Conservation (phyloP, 1,140 invertebrate genomes). For the Magallana gigas region DNA sequence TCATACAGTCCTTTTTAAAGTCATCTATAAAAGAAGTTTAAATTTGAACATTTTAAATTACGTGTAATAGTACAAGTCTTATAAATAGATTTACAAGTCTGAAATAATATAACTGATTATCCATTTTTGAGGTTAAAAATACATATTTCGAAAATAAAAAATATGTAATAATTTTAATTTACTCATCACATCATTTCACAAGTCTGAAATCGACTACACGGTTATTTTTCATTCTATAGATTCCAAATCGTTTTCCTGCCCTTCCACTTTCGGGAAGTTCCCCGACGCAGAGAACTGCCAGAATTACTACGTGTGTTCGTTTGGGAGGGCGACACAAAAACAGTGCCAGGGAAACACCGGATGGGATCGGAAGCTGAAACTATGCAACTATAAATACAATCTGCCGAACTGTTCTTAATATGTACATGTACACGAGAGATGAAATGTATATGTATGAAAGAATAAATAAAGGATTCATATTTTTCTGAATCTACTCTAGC, state of each 20-base stretch:
- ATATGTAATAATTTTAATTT: not conserved
- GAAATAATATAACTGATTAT: too few relatives aligned
- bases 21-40: not conserved
- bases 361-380: constrained; percentile 6
- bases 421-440: too few relatives aligned
- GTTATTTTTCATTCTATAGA: not conserved
- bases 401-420: not conserved
- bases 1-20: not conserved
- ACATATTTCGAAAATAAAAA: too few relatives aligned
- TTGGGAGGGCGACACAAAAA: not conserved
- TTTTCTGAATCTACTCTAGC: too few relatives aligned
- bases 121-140: too few relatives aligned
- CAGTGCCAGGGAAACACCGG: not conserved
- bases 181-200: not conserved
- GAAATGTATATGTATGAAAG: too few relatives aligned
- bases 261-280: not conserved
- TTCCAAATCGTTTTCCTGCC: not conserved
- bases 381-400: not conserved
- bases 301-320: not conserved
- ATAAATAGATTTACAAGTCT: too few relatives aligned
- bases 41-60: too few relatives aligned
- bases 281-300: not conserved
- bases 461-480: too few relatives aligned
- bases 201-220: too few relatives aligned
- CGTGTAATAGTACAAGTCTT: too few relatives aligned